phyloP scores from a whole-genome alignment of 2,113 vertebrate species.

The Mustela lutreola region DNA sequence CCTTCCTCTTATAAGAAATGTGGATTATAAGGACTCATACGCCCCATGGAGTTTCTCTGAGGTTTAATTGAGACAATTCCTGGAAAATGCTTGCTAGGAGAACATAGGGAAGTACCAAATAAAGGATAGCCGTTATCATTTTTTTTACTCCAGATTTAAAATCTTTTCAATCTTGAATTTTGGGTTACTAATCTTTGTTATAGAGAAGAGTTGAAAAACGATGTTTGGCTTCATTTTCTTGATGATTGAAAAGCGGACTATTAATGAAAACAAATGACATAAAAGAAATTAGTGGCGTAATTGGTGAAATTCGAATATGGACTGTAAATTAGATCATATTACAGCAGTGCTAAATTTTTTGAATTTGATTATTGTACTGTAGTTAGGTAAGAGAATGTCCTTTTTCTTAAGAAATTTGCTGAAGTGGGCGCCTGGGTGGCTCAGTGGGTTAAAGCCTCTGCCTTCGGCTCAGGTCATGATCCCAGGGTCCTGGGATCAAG shows the following conservation, averaged over 20 bases:
- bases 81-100: not conserved
- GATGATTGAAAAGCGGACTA: not conserved
- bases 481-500: too few relatives aligned
- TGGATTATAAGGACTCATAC: not conserved
- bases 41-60: not conserved
- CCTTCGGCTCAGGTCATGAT: too few relatives aligned
- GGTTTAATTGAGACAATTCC: not conserved
- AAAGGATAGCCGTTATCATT: not conserved
- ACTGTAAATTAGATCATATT: not conserved
- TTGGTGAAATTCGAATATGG: not conserved
- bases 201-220: not conserved
- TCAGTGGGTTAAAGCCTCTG: not conserved
- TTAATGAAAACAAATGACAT: not conserved
- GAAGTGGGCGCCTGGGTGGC: not conserved
- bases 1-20: not conserved
- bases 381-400: not conserved
- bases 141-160: constrained; percentile 1
- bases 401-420: not conserved
- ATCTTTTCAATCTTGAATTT: not conserved
- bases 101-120: not conserved
- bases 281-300: not conserved
- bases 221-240: not conserved
- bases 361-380: not conserved
- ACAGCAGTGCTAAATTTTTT: not conserved
- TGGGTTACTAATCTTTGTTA: not conserved